phyloP scores from a whole-genome alignment of 2,888 invertebrate genomes.

The Rotaria macrura region DNA sequence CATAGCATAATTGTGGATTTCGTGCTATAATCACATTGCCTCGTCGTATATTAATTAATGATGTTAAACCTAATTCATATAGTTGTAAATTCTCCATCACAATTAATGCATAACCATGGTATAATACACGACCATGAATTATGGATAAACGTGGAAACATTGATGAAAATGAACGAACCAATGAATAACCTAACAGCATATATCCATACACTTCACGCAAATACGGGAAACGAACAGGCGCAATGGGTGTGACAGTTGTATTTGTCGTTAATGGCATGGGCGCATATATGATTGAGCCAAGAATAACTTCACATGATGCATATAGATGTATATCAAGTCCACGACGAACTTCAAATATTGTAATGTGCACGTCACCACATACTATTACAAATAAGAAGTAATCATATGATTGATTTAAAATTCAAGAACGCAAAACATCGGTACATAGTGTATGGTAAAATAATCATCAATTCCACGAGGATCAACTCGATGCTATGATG shows the following conservation, averaged over 20 bases:
- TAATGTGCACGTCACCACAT: not conserved
- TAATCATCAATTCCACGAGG: too few relatives aligned
- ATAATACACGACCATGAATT: slow-evolving; percentile 23
- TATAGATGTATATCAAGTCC: not conserved
- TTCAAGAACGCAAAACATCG: too few relatives aligned
- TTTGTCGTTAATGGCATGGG: not conserved
- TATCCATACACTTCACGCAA: not conserved
- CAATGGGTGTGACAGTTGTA: not conserved
- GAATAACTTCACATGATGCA: not conserved
- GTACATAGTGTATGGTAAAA: too few relatives aligned
- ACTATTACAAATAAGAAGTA: not conserved
- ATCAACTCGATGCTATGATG: too few relatives aligned
- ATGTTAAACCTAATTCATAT: slow-evolving; percentile 21
- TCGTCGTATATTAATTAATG: slow-evolving; percentile 12
- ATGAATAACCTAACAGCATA: not conserved
- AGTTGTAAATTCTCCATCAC: slow-evolving; percentile 13
- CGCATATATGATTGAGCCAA: not conserved
- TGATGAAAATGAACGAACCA: not conserved
- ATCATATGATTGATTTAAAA: too few relatives aligned
- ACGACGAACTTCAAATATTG: not conserved
- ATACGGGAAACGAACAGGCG: not conserved
- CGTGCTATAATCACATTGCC: slow-evolving; percentile 24
- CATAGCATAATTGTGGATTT: slow-evolving; percentile 23
- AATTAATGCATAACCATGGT: slow-evolving; percentile 25
- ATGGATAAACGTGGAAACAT: slow-evolving; percentile 26